Conservation (phyloP, 2,888 invertebrate species). For the Digitonthophagus gazella region DNA sequence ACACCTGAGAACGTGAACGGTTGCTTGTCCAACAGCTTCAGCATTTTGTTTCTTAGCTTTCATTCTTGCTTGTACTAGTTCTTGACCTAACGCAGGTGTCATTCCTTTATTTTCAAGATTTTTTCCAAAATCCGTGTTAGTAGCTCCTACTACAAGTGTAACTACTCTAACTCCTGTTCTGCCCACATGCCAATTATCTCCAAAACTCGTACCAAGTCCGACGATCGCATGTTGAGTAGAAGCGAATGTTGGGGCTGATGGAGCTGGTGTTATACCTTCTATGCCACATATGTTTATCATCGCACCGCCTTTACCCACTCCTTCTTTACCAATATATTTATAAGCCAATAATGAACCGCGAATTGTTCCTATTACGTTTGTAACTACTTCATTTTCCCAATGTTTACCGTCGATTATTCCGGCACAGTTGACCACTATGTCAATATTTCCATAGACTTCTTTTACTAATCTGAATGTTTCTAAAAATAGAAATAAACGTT, state of each 20-base stretch:
- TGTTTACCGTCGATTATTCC: conserved; percentile 44
- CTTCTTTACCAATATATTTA: conserved; percentile 49
- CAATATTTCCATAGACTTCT: conserved; percentile 34
- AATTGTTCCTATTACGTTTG: conserved; percentile 48
- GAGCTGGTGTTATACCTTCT: conserved; percentile 49
- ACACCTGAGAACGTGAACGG: conserved; percentile 42
- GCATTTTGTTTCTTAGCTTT: conserved; percentile 40
- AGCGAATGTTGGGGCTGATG: conserved; percentile 52
- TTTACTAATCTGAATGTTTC: conserved; percentile 37
- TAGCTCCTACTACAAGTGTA: conserved; percentile 48
- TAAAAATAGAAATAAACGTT: conserved; percentile 28
- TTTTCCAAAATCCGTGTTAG: conserved; percentile 43
- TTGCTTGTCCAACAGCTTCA: conserved; percentile 42
- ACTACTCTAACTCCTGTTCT: conserved; percentile 47
- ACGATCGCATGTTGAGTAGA: conserved; percentile 49
- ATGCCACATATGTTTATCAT: conserved; percentile 56
- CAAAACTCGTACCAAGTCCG: conserved; percentile 45
- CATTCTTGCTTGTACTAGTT: conserved; percentile 33
- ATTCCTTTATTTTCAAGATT: conserved; percentile 37
- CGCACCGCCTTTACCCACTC: conserved; percentile 51
- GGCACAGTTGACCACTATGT: conserved; percentile 42
- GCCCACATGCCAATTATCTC: conserved; percentile 41
- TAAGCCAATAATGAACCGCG: conserved; percentile 47
- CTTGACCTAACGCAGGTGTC: conserved; percentile 34
- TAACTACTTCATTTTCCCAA: conserved; percentile 47